Base-by-base conservation (phyloP, 2,113 vertebrate species). In the Scomber colias region DNA sequence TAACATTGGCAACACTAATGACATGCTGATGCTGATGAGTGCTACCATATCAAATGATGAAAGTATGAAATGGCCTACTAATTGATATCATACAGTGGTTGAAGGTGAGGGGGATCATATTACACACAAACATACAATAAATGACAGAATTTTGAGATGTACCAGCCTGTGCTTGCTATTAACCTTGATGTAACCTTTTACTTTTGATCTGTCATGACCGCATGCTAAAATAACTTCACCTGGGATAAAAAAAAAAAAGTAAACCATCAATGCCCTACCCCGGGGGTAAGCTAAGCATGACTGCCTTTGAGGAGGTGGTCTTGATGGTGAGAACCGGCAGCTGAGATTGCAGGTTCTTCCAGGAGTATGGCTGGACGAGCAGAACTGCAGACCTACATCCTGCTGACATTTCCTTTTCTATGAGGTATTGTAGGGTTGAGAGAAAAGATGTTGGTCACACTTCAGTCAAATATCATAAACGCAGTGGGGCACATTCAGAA, bases 221-320 rank as follows among this genome's bases (percentile, higher is more conserved):
- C 46, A 12, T 31, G 10, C 9, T 2, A 53, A n/a, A 31, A 24
- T 21, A 14, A 59, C 44, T 19, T 46, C 17, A 13, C 31, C 44
- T 44, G 3, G 24, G 51, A 54, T 21, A 10, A 50, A 51, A 53
- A 21, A 53, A 21, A 63, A 51, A 53, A 21, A 63, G 9, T 35
- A 49, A 75, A 44, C 12, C 10, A 64, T 70, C 17, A 46, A 14
- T 30, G 46, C 19, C 96, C 54, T 95, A 99, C 98, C 98, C 98
- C 35, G 91, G n/a, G 73, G 97, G 96, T 76, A 99, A 92, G 30
- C 83, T 86, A 61, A 99, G 86, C 67, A 95, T 2, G 21, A 92
- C 70, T 60, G 97, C 95, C 90, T 96, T 97, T 51, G 95, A 94
- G n/a, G 94, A 94, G 0, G 93, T 95, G 4, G 97, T 98, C 48